These are phyloP conservation scores for Litocranius walleri DNA, from an alignment of 2,113 vertebrate genomes.

Conservation along the genomic window DNA sequence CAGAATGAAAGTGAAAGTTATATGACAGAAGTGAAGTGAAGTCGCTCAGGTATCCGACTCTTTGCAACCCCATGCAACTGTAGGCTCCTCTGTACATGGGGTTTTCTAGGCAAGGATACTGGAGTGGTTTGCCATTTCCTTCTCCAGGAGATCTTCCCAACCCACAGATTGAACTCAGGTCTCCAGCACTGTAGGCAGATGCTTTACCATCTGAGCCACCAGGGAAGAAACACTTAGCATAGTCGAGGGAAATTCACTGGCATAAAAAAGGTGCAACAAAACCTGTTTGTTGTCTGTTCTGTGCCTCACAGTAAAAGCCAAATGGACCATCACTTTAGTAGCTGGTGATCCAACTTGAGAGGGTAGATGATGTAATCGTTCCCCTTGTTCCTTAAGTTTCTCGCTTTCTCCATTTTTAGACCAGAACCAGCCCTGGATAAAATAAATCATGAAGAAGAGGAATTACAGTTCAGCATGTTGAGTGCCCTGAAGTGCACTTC, in stretches of 20 bases:
- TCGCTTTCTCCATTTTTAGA: slow-evolving; percentile 33
- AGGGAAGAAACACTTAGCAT: neutral
- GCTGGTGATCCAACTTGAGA: slow-evolving; percentile 13
- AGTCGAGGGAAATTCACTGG: neutral
- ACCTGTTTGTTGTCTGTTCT: slow-evolving; percentile 1
- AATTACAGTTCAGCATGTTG: slow-evolving; percentile 55
- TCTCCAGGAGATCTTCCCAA: neutral
- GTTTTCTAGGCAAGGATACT: neutral
- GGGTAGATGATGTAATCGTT: neutral
- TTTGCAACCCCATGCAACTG: neutral
- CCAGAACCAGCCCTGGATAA: neutral
- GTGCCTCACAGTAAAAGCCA: neutral
- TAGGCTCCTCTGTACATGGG: neutral
- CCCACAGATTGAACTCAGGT: neutral
- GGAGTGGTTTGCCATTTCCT: neutral
- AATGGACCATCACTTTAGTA: neutral
- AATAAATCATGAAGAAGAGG: slow-evolving; percentile 20
- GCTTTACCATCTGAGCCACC: neutral
- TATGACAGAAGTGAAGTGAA: neutral
- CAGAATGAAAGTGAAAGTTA: neutral
- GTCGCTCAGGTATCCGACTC: neutral
- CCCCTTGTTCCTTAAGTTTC: neutral
- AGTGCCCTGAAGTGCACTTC: slow-evolving; percentile 40
- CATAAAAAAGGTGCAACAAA: neutral
- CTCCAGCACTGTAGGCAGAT: neutral